Evolutionary conservation across 2,113 vertebrate genomes (phyloP), one percentile per base, ranked within the genome.

Genomic region (Rallus limicola): DNA sequence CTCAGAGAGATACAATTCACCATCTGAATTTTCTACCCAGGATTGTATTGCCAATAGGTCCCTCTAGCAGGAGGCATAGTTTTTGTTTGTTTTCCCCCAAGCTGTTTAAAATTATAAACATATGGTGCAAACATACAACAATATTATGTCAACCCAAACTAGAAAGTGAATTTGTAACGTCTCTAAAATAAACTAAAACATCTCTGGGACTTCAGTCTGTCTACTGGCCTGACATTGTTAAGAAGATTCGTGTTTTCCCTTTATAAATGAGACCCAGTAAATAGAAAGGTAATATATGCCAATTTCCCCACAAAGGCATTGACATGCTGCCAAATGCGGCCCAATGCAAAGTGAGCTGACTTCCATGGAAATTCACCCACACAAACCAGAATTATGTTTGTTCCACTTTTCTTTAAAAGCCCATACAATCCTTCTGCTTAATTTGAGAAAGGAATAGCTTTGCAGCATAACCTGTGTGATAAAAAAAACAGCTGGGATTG

Each of bases 1-100:
- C 42, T 88, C 56, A 78, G 64, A 89, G 53, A 91, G 44, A 70
- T 2, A 31, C n/a, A 90, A 69, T 85, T 87, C 82, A 84, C 50
- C 34, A 81, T 82, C 31, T 88, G 79, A 97, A 92, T 95, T 93
- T 86, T 92, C 76, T 90, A 55, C 76, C 58, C 78, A 81, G 29
- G 38, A 83, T 89, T 92, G 52, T 62, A 59, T n/a, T 86, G 80
- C 67, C 77, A 90, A 91, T 82, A 89, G 79, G 81, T 85, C 84
- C 65, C 74, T 85, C 56, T 87, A 90, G 58, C 63, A 90, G 48
- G 71, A 87, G 63, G 68, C 31, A 78, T 67, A 82, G 52, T 56
- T 95, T 91, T 89, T 86, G 86, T 95, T 96, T 97, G 89, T 91
- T 94, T 96, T 92, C 63, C 52, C 50, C 55, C 60, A 95, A 69